phyloP scores from a whole-genome alignment of 2,113 vertebrate genomes.

The Cyanocitta stelleri region DNA sequence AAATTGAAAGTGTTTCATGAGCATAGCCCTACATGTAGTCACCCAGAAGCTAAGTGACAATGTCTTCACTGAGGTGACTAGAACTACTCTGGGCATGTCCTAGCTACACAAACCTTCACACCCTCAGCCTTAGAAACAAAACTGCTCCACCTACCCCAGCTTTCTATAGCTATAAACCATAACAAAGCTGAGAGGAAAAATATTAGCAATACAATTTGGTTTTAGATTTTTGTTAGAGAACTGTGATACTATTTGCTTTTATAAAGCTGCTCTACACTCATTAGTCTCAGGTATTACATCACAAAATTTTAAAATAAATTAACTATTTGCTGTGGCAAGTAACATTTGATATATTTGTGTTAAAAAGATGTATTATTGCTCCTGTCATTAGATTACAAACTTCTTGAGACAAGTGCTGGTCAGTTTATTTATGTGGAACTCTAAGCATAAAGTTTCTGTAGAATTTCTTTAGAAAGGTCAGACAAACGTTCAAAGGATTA shows the following conservation, averaged over 20 bases:
- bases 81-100: background rate
- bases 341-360: background rate
- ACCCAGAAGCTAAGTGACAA: background rate
- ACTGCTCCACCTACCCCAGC: background rate
- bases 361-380: background rate
- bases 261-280: background rate
- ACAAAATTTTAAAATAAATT: background rate
- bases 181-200: background rate
- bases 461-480: conserved; percentile 33
- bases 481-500: conserved; percentile 22
- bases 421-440: background rate
- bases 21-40: fast-evolving
- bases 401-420: background rate
- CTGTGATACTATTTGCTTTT: background rate
- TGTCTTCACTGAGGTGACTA: background rate
- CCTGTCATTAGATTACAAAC: background rate
- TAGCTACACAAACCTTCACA: background rate
- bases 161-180: background rate
- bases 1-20: background rate
- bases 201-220: background rate
- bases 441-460: background rate
- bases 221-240: background rate
- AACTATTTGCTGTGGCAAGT: background rate
- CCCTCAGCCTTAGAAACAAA: background rate
- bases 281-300: background rate